phyloP scores from a whole-genome alignment of 2,113 vertebrate genomes.

The Rhegmatorhina hoffmannsi region DNA sequence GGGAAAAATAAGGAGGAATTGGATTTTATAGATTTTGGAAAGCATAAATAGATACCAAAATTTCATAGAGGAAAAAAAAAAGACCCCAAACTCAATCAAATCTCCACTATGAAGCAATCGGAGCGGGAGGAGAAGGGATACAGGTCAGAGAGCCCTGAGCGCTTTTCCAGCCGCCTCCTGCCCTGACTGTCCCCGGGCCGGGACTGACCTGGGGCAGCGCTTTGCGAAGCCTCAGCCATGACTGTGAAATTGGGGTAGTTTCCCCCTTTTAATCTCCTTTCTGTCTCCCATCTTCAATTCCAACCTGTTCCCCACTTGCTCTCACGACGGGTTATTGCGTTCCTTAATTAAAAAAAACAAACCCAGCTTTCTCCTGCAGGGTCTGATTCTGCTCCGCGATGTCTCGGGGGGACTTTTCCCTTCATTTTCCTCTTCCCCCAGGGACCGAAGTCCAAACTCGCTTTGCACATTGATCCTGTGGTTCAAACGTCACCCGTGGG shows the following conservation, averaged over 20 bases:
- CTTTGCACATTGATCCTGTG: not conserved
- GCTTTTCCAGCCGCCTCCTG: not conserved
- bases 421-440: not conserved
- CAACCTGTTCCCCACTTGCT: not conserved
- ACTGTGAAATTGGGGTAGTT: not conserved
- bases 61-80: not conserved
- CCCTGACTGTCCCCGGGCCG: too few relatives aligned
- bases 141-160: rapidly evolving
- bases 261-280: not conserved
- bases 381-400: not conserved
- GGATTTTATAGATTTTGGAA: not conserved
- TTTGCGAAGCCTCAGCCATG: not conserved
- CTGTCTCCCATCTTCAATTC: not conserved
- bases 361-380: not conserved
- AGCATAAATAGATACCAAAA: not conserved
- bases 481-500: not conserved
- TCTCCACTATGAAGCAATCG: not conserved
- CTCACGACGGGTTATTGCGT: not conserved
- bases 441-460: not conserved
- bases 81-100: not conserved
- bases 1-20: rapidly evolving
- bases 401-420: not conserved
- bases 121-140: too few relatives aligned
- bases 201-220: not conserved
- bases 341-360: not conserved